A percentile compares a stretch with the other conserved stretches of the same genome.
Evolutionary conservation across 2,888 invertebrate species (phyloP).

Genomic region (Xylota segnis): DNA sequence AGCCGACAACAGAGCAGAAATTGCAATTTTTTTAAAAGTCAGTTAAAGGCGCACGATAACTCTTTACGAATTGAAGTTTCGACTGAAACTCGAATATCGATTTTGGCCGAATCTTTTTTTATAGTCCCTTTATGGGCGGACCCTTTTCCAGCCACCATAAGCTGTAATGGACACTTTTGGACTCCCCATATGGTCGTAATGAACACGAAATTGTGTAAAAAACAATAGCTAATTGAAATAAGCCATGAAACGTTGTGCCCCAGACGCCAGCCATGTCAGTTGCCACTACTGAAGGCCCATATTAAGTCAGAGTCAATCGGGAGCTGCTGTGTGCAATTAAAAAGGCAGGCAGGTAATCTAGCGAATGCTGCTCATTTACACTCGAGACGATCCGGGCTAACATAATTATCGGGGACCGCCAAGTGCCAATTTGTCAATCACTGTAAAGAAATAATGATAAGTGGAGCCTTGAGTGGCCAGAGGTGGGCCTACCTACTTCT

Average conservation of each 20-base stretch:
- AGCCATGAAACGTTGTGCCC: conserved; percentile 59
- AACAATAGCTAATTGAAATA: conserved; percentile 67
- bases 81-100: conserved; percentile 50
- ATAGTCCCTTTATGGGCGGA: conserved; percentile 11
- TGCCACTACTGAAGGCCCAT: neutral
- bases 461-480: conserved; percentile 44
- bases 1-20: neutral
- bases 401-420: conserved; percentile 67
- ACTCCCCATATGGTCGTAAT: conserved; percentile 5
- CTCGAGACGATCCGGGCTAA: conserved; percentile 32
- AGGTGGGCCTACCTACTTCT: conserved; percentile 15
- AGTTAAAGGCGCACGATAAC: conserved; percentile 36
- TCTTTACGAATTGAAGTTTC: conserved; percentile 54
- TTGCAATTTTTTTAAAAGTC: conserved; percentile 27
- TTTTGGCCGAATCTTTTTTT: conserved; percentile 48
- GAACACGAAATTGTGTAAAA: conserved; percentile 26
- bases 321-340: conserved; percentile 62
- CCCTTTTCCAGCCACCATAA: neutral
- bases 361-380: conserved; percentile 61
- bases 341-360: conserved; percentile 44
- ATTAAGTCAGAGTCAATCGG: conserved; percentile 41
- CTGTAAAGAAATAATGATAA: conserved; percentile 73
- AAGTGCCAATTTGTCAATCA: conserved; percentile 81
- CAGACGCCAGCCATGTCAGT: conserved; percentile 7
- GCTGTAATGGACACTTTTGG: conserved; percentile 25